A percentile compares a stretch with the other conserved stretches of the same genome.
Conservation (phyloP, 2,113 vertebrate species). For the Eurypyga helias region DNA sequence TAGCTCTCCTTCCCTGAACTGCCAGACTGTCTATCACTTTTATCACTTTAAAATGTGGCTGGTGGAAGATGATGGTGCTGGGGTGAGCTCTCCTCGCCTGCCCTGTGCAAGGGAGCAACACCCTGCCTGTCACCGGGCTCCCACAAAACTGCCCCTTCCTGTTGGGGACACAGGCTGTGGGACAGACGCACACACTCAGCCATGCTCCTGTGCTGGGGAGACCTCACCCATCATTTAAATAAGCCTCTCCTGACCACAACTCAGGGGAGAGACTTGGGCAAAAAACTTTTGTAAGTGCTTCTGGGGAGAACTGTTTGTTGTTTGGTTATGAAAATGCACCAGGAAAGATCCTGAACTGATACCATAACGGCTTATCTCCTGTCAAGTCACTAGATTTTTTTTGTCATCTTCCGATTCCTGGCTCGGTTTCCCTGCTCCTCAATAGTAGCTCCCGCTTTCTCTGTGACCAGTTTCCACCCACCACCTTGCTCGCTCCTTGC, state of each 20-base stretch:
- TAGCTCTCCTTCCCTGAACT: neutral
- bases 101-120: fast-evolving
- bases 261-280: neutral
- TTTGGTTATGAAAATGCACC: neutral
- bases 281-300: fast-evolving
- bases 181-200: neutral
- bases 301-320: neutral
- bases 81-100: neutral
- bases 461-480: fast-evolving
- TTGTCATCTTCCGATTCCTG: neutral
- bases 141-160: neutral
- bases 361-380: neutral
- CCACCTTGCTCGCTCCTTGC: fast-evolving
- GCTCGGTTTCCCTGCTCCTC: neutral
- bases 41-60: neutral
- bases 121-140: neutral
- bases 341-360: neutral
- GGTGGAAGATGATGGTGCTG: neutral
- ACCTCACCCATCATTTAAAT: neutral
- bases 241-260: neutral
- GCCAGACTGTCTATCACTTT: neutral
- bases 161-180: fast-evolving
- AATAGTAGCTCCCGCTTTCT: fast-evolving
- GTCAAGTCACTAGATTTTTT: too few species aligned
- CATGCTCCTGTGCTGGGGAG: neutral